Percentiles rank a stretch among this genome's conserved stretches.
Conservation (phyloP, 2,888 invertebrate genomes). For the Dicycla oo region DNA sequence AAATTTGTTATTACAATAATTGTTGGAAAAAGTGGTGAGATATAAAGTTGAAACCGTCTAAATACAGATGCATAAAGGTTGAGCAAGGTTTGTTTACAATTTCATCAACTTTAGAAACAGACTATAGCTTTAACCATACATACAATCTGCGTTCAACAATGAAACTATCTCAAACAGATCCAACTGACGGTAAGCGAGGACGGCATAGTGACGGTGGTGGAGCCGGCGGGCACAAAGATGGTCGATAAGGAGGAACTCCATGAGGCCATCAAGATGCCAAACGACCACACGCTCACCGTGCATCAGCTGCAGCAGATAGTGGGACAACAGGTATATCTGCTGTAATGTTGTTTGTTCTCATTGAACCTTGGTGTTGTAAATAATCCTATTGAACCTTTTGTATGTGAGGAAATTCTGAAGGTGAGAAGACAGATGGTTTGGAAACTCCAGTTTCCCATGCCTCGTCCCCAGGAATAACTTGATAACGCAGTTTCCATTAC, state of each 20-base stretch:
- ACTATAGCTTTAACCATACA: background rate
- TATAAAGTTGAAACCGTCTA: background rate
- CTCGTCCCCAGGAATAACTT: background rate
- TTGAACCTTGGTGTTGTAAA: slow-evolving; percentile 9
- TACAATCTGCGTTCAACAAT: background rate
- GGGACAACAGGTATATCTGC: slow-evolving; percentile 89
- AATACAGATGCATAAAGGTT: background rate
- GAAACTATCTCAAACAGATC: slow-evolving; percentile 74
- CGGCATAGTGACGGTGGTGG: slow-evolving; percentile 90
- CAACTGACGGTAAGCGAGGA: slow-evolving; percentile 89
- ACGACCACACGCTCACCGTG: slow-evolving; percentile 88
- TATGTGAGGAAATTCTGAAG: background rate
- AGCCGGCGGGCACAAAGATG: slow-evolving; percentile 86
- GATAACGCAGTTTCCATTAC: background rate
- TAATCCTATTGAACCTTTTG: background rate
- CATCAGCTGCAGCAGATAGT: slow-evolving; percentile 91
- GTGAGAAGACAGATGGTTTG: background rate
- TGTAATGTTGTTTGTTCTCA: slow-evolving; percentile 47
- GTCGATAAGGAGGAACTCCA: slow-evolving; percentile 87
- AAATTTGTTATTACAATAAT: background rate
- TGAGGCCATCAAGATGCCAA: slow-evolving; percentile 85
- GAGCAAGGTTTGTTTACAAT: background rate
- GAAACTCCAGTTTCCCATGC: background rate
- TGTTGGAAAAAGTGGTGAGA: background rate
- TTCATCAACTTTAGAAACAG: background rate